Base-by-base conservation (phyloP, 2,113 vertebrate genomes). In the Rhinichthys klamathensis region DNA sequence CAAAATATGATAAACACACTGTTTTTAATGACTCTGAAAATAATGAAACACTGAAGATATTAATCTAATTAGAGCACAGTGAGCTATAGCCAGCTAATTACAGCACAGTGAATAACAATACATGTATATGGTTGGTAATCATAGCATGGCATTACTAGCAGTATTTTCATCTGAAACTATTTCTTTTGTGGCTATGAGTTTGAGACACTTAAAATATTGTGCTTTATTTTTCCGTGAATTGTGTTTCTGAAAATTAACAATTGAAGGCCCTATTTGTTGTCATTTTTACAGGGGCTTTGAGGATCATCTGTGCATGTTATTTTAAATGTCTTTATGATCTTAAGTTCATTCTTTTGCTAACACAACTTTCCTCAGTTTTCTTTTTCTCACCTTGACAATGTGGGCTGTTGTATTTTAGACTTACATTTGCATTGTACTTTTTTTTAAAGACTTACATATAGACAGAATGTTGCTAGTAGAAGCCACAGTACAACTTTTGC, bases 101-200 rank as follows among this genome's bases (percentile, higher is more conserved):
- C 4, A 23, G 74, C 49, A 56, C 49, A 56, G 51, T 23, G 75
- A 35, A 77, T 54, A 56, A 77, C 74, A 77, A 77, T 58, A n/a
- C n/a, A n/a, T n/a, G n/a, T n/a, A 56, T 23, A 56, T 56, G 25
- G 25, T 76, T 54, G 13, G 3, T 1, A 51, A 51, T 75, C 44
- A 51, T 16, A 54, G 74, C 74, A 30, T 76, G 74, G 49, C 49
- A 32, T 76, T 6, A 54, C 9, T 54, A 23, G 21, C 35, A 2
- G 21, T 3, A 54, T 56, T 56, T 56, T 77, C 27, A 35, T 77
- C 49, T 54, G 16, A 56, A 54, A 54, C 16, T 2, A 54, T 56
- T 77, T 23, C 11, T 41, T 72, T 72, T 11, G 21, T 72, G 11
- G 21, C 69, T 72, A 6, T 41, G 21, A 41, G 1, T 41, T 72